Base-by-base conservation (phyloP, 2,797 vertebrate species). In the Antrozous pallidus region DNA sequence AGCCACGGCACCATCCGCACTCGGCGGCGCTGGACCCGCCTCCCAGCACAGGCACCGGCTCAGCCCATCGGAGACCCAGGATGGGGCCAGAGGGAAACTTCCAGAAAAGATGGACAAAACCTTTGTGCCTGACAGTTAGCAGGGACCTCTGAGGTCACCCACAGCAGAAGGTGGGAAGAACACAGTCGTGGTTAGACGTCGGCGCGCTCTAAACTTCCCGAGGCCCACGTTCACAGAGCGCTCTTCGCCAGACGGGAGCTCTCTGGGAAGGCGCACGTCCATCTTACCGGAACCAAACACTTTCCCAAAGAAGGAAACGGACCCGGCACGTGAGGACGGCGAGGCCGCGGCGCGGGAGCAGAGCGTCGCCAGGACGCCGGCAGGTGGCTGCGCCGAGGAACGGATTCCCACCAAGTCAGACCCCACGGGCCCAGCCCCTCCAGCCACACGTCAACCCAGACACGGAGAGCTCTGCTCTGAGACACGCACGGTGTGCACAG, bases 401-500 rank as follows among this genome's bases (percentile, higher is more conserved):
- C n/a, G 31, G 20, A 22, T 63, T 33, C n/a, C 49, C 14, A 11
- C 51, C 54, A 5, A 63, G 26, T 14, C 8, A 49, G 79, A 24
- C 31, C 31, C 14, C 28, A 45, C 6, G 4, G 16, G 40, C 18
- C 54, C n/a, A 31, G 40, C 26, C 38, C 17, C 17, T 31, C 33
- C 33, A 18, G 10, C 84, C 8, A 12, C 18, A 3, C 3, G 47
- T 3, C 1, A 1, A 31, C 26, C 4, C 11, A 31, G n/a, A 69
- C 28, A 6, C 1, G 0, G 4, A 12, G n/a, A 33, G 61, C 45
- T 24, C 28, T 26, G 20, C 33, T 8, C 47, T 2, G 51, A 74
- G n/a, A 42, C 9, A 9, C 13, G 6, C 16, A 18, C 5, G 31
- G 40, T 0, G 18, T 8, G 22, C 10, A 1, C 1, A 18, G 56